Evolutionary conservation across 1,140 invertebrate genomes (phyloP).

Genomic region (Cephus cinctus): DNA sequence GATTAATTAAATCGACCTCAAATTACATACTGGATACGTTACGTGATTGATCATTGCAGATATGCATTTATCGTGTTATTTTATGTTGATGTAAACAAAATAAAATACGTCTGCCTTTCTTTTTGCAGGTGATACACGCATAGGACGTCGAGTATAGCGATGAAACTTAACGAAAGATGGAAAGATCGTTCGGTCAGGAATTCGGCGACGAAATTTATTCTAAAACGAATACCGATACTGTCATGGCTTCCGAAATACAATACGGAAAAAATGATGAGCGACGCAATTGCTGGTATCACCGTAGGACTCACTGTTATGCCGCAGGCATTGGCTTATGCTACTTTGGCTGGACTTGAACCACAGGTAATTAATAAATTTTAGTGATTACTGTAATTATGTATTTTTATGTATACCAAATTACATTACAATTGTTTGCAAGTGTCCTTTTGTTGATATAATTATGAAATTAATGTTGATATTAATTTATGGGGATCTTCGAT

Average conservation of each 20-base stretch:
- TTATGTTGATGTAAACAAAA: not conserved
- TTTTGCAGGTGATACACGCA: not conserved
- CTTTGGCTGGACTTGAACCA: slow-evolving; percentile 76
- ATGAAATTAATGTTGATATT: slow-evolving; percentile 1
- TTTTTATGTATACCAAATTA: too few relatives aligned
- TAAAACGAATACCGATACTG: slow-evolving; percentile 61
- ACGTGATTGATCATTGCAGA: not conserved
- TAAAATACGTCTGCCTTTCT: not conserved
- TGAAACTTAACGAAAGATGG: not conserved
- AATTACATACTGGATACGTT: too few relatives aligned
- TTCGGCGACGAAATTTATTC: slow-evolving; percentile 32
- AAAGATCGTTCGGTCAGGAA: slow-evolving; percentile 20
- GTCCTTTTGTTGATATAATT: slow-evolving; percentile 7
- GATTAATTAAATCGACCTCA: too few relatives aligned
- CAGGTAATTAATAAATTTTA: slow-evolving; percentile 65
- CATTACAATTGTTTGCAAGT: too few relatives aligned
- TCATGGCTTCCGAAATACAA: slow-evolving; percentile 73
- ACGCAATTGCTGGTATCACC: slow-evolving; percentile 79
- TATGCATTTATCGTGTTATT: not conserved
- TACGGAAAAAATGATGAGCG: slow-evolving; percentile 69
- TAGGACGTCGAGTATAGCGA: not conserved
- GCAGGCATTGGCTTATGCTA: slow-evolving; percentile 84
- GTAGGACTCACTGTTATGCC: slow-evolving; percentile 88
- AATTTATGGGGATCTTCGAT: too few relatives aligned
- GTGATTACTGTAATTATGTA: too few relatives aligned